Base-by-base conservation (phyloP, 2,888 invertebrate species). In the Eurytoma adleriae region DNA sequence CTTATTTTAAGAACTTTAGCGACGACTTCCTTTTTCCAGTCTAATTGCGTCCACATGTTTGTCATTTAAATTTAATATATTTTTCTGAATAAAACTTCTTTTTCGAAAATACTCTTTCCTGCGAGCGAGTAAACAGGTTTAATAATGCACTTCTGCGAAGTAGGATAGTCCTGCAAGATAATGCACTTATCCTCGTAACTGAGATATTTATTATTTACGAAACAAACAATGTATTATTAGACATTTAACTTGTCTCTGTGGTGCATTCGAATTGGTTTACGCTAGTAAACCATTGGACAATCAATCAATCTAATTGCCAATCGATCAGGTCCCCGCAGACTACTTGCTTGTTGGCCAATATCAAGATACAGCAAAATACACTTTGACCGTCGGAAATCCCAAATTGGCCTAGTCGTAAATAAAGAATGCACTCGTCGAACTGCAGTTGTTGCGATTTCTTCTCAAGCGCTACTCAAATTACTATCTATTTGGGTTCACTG, bases 231-330 rank as follows among this genome's bases (percentile, higher is more conserved):
- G 77, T 69, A 69, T 80, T 78, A 80, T 70, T 52, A 71, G 68
- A 64, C 59, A 57, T 70, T 77, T 70, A 66, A 30, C 57, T 70
- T 59, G 59, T 66, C 52, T 54, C n/a, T n/a, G 40, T 30, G 52
- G 68, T 57, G 67, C 62, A 61, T 68, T 78, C 61, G 62, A 75
- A 66, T 81, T 62, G 81, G 74, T 56, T 66, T 59, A 52, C 18
- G 59, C 64, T 30, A 18, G 52, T 50, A 40, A 40, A 56, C 66
- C 69, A 59, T 24, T 67, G 70, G 69, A 66, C 73, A 70, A 82
- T 79, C 77, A 79, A 82, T 82, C 82, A 82, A 73, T 79, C 52
- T 82, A 79, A 79, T 82, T 82, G 79, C 77, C 77, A 67, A 82
- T 82, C 75, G 78, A 82, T 79, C 76, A 76, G 79, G 12, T 70